Base-by-base conservation (phyloP, 2,797 vertebrate species). In the Micromesistius poutassou region DNA sequence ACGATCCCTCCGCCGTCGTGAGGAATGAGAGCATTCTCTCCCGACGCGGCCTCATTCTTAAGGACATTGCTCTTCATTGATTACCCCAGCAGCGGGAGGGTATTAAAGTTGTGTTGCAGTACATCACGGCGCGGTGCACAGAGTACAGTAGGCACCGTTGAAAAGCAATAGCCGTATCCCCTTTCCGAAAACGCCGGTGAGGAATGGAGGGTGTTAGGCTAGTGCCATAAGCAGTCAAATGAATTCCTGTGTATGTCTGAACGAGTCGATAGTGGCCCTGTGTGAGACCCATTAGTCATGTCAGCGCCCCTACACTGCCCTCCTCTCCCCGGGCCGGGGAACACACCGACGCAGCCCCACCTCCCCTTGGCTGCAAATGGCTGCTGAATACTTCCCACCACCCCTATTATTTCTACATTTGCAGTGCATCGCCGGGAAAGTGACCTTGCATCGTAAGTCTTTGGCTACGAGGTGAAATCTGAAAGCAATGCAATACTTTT, bases 241-340 rank as follows among this genome's bases (percentile, higher is more conserved):
- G 92, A 91, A 90, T 94, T 89, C 90, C 85, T 66, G 85, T 78
- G 88, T 88, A 89, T 91, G 93, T 92, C 88, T 87, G 88, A 86
- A 87, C 79, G 68, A 82, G 90, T 93, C 86, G 85, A 93, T 92
- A 89, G 78, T 81, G 82, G 84, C 89, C 86, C 84, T 31, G 90
- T 89, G 90, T 90, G 85, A 79, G 89, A 79, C 82, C 87, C 87
- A 94, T 94, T 92, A 92, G 90, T 94, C 91, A 93, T 86, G 87
- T 85, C 92, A 90, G 91, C 92, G 89, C 81, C 42, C 77, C 78
- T 80, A 80, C 80, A 81, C 81, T 82, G 82, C 79, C 78, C 82
- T 87, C 68, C 81, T 75, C 2, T 75, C 9, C 19, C 19, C 22
- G 55, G 55, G n/a, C 55, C 55, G 22, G 22, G 55, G 55, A 22